Percentiles rank a stretch among this genome's conserved stretches.
These are phyloP conservation scores for Microctonus hyperodae DNA, from an alignment of 2,888 invertebrate genomes.

Conservation along the genomic window DNA sequence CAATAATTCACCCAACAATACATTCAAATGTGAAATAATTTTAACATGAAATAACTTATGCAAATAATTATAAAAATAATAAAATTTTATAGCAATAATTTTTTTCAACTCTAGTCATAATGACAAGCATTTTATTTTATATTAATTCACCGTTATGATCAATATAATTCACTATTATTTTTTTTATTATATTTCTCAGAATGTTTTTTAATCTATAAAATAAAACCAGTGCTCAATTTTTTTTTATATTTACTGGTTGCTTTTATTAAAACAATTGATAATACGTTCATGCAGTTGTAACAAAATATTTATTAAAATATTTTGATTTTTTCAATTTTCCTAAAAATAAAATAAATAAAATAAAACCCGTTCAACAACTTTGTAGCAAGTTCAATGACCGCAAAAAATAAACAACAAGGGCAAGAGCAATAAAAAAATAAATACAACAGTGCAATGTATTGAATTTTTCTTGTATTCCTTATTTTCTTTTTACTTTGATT, in stretches of 20 bases:
- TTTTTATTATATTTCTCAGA: neutral
- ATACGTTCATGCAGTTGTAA: neutral
- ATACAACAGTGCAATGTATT: neutral
- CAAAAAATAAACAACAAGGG: conserved; percentile 5
- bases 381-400: neutral
- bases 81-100: neutral
- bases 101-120: neutral
- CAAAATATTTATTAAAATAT: neutral
- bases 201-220: neutral
- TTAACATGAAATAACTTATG: conserved; percentile 12
- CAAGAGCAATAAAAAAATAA: neutral
- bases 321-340: neutral
- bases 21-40: conserved; percentile 18
- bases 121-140: neutral
- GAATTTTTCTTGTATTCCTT: neutral
- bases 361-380: neutral
- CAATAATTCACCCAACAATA: conserved; percentile 32
- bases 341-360: neutral
- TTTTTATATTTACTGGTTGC: neutral
- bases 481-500: neutral
- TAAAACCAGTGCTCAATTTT: neutral
- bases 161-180: too few species aligned
- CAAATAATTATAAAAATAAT: neutral
- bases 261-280: neutral
- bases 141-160: too few species aligned